phyloP scores from a whole-genome alignment of 2,113 vertebrate species.

The Burhinus oedicnemus region DNA sequence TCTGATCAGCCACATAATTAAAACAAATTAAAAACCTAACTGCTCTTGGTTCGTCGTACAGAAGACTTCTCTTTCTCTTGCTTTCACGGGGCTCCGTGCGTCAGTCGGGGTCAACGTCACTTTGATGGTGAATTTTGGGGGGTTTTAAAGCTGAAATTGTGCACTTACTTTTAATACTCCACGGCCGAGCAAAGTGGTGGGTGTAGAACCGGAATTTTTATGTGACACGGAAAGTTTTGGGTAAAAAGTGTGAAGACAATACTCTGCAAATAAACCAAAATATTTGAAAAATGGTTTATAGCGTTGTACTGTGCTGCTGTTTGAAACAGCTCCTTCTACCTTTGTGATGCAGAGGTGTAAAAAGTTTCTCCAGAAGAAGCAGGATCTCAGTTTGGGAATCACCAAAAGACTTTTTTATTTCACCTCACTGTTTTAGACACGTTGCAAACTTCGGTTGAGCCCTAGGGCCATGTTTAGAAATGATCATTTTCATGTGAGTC shows the following conservation, averaged over 20 bases:
- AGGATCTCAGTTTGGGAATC: background rate
- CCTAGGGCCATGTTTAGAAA: conserved; percentile 46
- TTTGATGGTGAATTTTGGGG: background rate
- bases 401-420: background rate
- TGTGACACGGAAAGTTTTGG: background rate
- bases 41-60: background rate
- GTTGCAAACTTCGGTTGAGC: conserved; percentile 6
- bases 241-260: background rate
- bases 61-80: background rate
- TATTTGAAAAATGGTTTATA: background rate
- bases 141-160: background rate
- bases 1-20: background rate
- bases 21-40: background rate
- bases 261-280: background rate
- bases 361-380: conserved; percentile 5
- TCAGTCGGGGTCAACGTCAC: background rate
- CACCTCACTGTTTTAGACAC: background rate
- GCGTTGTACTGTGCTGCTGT: background rate
- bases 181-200: background rate
- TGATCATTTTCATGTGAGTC: conserved; percentile 43
- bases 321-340: background rate
- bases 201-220: background rate
- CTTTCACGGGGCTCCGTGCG: background rate
- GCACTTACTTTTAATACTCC: background rate
- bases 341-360: background rate